Base-by-base conservation (phyloP, 1,140 invertebrate genomes). In the Drosophila littoralis region DNA sequence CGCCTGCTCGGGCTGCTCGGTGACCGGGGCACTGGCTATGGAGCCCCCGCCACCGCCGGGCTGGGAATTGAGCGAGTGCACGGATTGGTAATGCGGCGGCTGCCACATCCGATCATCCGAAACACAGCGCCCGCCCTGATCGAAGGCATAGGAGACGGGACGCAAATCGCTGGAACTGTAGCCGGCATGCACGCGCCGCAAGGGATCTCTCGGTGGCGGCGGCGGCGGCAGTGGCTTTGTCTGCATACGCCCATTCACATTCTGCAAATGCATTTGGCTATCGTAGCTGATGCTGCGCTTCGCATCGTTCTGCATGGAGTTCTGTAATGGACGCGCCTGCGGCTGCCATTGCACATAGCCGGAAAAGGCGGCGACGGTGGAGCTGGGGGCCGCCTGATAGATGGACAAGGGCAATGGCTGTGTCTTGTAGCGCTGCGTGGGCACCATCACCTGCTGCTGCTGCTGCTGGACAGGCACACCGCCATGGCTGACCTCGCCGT, bases 131-230 rank as follows among this genome's bases (percentile, higher is more conserved):
- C 77, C 79, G 42, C 74, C 71, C 32, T 90, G 79, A 75, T 94
- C 94, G 45, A 93, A 94, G 32, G 93, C 93, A 60, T 93, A 93
- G 1, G 94, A 94, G n/a, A 93, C 92, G 1, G 94, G 94, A 54
- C 93, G 91, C 61, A 81, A 72, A 38, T 92, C 91, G 0, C 77
- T 75, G 0, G 88, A 73, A 12, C 84, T 91, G 46, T 74, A 75
- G 7, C 73, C 77, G 0, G 88, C 67, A 45, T 88, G 79, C 1
- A 81, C 93, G 90, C 52, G 94, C 93, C 95, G 91, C 72, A 94
- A 93, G 17, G 95, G 95, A 92, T 96, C 95, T 76, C 95, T 91
- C 33, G 96, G 96, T 1, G 96, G 92, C 32, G 96, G 96, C 1
- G 96, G 95, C 42, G 95, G 95, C n/a, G 94, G 94, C 1, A 95